phyloP scores from a whole-genome alignment of 2,888 invertebrate genomes.

The Drosophila paracracens region DNA sequence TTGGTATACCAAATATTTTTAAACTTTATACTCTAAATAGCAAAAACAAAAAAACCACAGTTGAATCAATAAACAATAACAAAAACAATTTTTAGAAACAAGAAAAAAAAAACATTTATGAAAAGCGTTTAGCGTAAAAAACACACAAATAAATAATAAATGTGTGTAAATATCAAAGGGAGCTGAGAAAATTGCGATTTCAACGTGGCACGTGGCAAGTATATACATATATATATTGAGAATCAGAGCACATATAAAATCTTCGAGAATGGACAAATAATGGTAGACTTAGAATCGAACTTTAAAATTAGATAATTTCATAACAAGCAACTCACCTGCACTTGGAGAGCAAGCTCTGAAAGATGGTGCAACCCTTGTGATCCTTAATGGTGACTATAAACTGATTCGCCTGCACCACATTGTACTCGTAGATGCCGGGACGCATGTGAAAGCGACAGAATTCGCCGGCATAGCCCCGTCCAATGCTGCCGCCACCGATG shows the following conservation, averaged over 20 bases:
- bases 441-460: constrained; percentile 96
- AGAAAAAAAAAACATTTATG: not conserved
- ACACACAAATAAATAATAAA: not conserved
- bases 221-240: not conserved
- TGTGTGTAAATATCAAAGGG: not conserved
- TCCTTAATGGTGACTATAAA: constrained; percentile 95
- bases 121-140: not conserved
- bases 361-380: constrained; percentile 88
- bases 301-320: not conserved
- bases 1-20: not conserved
- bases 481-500: constrained; percentile 91
- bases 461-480: constrained; percentile 95
- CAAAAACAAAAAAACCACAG: not conserved
- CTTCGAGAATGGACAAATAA: constrained; percentile 9
- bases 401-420: constrained; percentile 93
- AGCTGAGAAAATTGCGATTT: not conserved
- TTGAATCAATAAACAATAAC: not conserved
- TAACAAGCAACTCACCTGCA: constrained; percentile 87
- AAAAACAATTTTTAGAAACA: not conserved
- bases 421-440: constrained; percentile 95
- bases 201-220: not conserved
- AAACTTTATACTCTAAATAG: not conserved
- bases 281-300: not conserved
- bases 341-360: constrained; percentile 92
- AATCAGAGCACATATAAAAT: constrained; percentile 4